A percentile compares a stretch with the other conserved stretches of the same genome.
Conservation (phyloP, 2,113 vertebrate species). For the Pollimyrus isidori region DNA sequence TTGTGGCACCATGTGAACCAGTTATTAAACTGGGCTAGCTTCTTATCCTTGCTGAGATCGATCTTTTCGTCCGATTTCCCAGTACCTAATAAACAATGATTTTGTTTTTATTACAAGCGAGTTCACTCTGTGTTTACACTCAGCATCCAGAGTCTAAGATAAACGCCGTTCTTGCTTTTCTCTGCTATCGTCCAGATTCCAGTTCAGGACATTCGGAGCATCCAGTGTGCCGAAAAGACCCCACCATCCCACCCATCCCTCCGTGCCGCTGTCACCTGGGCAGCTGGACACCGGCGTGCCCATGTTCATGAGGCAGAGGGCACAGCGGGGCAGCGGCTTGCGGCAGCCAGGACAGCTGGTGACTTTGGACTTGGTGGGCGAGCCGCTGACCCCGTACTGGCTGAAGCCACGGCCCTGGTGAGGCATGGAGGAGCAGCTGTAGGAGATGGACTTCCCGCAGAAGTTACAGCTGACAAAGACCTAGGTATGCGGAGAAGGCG, state of each 20-base stretch:
- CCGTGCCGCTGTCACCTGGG: slow-evolving; percentile 60
- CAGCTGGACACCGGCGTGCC: slow-evolving; percentile 93
- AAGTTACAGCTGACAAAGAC: slow-evolving; percentile 99
- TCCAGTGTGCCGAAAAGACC: neutral
- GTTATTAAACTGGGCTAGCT: slow-evolving; percentile 96
- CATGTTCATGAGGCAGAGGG: slow-evolving; percentile 98
- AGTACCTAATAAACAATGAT: slow-evolving; percentile 51
- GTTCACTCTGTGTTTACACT: neutral
- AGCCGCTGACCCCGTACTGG: slow-evolving; percentile 93
- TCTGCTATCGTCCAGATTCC: neutral
- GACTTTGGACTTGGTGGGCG: slow-evolving; percentile 95
- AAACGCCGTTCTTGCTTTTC: neutral
- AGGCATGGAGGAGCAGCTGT: slow-evolving; percentile 87
- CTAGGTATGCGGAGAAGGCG: slow-evolving; percentile 46
- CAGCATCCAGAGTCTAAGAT: neutral
- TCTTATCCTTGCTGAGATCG: slow-evolving; percentile 93
- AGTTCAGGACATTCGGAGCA: neutral
- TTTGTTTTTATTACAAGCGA: neutral
- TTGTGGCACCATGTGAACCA: slow-evolving; percentile 99
- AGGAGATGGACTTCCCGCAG: slow-evolving; percentile 97
- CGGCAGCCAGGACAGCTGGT: slow-evolving; percentile 96
- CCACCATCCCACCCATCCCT: neutral
- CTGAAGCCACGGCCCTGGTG: slow-evolving; percentile 96
- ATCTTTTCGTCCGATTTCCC: slow-evolving; percentile 92
- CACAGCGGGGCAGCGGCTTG: slow-evolving; percentile 93